These are phyloP conservation scores for Sycophila texana DNA, from an alignment of 2,888 invertebrate species.

Conservation along the genomic window DNA sequence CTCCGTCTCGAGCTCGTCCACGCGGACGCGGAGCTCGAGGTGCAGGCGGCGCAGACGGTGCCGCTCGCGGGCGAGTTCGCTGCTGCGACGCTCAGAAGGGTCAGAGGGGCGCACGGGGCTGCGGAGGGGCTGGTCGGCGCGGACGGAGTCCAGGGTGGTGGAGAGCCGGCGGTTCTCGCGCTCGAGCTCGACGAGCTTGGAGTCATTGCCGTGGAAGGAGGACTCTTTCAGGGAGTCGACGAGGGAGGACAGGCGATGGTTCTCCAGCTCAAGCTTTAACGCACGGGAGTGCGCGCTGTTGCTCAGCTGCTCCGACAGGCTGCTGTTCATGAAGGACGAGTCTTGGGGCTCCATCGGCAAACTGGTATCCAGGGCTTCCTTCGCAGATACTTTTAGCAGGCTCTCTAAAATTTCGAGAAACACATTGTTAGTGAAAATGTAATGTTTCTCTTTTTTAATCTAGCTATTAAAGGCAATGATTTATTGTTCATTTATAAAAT, in stretches of 20 bases:
- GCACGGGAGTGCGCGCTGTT: constrained; percentile 92
- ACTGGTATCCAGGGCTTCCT: not conserved
- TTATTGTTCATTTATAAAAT: too few species aligned
- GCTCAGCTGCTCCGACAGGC: constrained; percentile 92
- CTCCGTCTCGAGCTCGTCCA: not conserved
- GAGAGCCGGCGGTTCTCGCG: constrained; percentile 89
- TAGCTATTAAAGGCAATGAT: too few species aligned
- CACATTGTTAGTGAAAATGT: too few species aligned
- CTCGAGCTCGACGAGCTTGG: constrained; percentile 89
- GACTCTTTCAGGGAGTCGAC: constrained; percentile 89
- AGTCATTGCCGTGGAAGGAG: constrained; percentile 87
- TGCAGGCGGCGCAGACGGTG: not conserved
- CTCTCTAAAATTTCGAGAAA: constrained; percentile 5
- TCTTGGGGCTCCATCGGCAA: constrained; percentile 5
- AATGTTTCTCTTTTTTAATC: too few species aligned
- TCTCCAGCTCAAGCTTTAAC: constrained; percentile 93
- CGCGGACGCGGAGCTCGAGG: constrained; percentile 10
- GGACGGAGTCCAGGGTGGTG: constrained; percentile 1
- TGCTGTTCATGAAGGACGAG: constrained; percentile 80
- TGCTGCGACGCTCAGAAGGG: not conserved
- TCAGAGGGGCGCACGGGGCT: not conserved
- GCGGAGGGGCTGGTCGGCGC: constrained; percentile 28
- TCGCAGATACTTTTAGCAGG: not conserved
- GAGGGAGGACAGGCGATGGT: constrained; percentile 83
- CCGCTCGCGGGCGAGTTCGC: constrained; percentile 6